phyloP scores from a whole-genome alignment of 1,140 invertebrate genomes.

The Luehdorfia chinensis region DNA sequence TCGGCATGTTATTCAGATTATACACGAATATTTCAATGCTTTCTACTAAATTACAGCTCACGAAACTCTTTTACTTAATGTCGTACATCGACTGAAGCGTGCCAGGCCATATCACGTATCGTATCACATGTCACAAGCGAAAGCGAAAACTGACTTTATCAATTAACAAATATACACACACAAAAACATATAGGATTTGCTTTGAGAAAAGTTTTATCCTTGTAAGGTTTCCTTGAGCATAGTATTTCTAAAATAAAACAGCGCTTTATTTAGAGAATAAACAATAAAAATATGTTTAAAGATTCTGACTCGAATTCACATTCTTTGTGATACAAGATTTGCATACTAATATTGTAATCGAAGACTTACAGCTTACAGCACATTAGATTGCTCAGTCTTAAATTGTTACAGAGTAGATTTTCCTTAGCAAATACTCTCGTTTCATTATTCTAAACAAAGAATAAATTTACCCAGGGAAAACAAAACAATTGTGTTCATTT shows the following conservation, averaged over 20 bases:
- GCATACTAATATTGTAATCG: conserved; percentile 52
- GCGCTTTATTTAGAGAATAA: too few relatives aligned
- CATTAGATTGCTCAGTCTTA: conserved; percentile 58
- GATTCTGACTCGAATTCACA: too few relatives aligned
- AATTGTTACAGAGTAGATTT: conserved; percentile 70
- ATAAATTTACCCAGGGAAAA: conserved; percentile 70
- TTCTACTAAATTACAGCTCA: conserved; percentile 76
- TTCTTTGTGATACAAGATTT: conserved; percentile 41
- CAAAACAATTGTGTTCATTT: conserved; percentile 73
- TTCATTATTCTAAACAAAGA: conserved; percentile 72
- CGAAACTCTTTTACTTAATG: conserved; percentile 68
- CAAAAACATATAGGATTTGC: too few relatives aligned
- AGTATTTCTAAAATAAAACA: too few relatives aligned
- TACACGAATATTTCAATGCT: conserved; percentile 77
- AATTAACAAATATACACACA: background rate
- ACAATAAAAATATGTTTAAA: too few relatives aligned
- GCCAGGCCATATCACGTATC: conserved; percentile 16
- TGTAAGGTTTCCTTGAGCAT: too few relatives aligned
- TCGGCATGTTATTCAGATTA: conserved; percentile 77
- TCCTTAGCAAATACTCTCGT: conserved; percentile 58
- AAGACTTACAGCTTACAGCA: conserved; percentile 63
- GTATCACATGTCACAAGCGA: conserved; percentile 41
- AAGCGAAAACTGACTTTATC: conserved; percentile 23
- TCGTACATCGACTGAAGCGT: conserved; percentile 35
- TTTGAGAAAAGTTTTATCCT: too few relatives aligned